These are phyloP conservation scores for Heterotis niloticus DNA, from an alignment of 2,113 vertebrate genomes.

Conservation along the genomic window DNA sequence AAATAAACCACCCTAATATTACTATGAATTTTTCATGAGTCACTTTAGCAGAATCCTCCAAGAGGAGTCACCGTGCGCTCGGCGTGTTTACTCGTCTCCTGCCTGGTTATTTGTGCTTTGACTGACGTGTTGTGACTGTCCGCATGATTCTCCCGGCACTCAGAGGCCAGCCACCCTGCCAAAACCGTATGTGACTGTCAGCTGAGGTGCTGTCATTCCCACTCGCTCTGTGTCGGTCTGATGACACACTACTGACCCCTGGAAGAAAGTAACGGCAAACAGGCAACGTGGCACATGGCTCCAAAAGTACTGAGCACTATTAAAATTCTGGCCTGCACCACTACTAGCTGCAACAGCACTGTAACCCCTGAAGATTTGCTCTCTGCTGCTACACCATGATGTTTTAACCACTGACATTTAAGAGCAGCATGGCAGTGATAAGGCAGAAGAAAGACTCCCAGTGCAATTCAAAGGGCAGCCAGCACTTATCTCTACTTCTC, in stretches of 20 bases:
- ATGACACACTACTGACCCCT: too few species aligned
- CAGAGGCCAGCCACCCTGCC: neutral
- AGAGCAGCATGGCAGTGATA: neutral
- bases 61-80: conserved; percentile 35
- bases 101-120: conserved; percentile 21
- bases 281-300: too few species aligned
- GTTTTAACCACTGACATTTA: neutral
- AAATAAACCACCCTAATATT: conserved; percentile 47
- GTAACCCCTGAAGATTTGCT: neutral
- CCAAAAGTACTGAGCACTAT: neutral
- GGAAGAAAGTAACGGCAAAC: too few species aligned
- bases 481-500: too few species aligned
- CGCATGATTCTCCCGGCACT: conserved; percentile 7
- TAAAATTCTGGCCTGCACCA: neutral
- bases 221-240: too few species aligned
- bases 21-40: conserved; percentile 48
- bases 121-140: conserved; percentile 21
- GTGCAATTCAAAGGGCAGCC: too few species aligned
- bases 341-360: too few species aligned
- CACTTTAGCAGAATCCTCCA: conserved; percentile 36
- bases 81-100: conserved; percentile 23
- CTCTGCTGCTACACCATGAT: neutral
- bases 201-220: too few species aligned
- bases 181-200: neutral
- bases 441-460: too few species aligned